Evolutionary conservation across 2,797 vertebrate species (phyloP), one percentile per base, ranked within the genome.

Genomic region (Intellagama lesueurii): DNA sequence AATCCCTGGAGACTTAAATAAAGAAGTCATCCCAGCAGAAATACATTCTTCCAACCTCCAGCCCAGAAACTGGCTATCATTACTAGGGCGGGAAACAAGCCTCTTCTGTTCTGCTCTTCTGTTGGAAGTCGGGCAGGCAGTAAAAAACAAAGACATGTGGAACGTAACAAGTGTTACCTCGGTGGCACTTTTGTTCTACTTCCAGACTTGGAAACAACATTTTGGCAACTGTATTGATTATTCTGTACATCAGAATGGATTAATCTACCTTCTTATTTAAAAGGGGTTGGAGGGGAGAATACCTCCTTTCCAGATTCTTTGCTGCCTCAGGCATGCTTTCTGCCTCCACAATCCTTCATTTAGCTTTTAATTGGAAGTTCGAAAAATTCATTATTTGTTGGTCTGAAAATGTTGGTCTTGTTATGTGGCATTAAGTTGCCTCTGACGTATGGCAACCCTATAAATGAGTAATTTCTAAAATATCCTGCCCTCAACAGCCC

Each of bases 1-100:
- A 56, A 87, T 76, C 73, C 87, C 32, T 85, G 52, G 64, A 90
- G 88, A 84, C 79, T 52, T 72, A 88, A 87, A 82, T 75, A 89
- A 88, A 69, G 75, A 89, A 49, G 64, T 83, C 76, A 72, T 78
- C 87, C 8, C 70, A 49, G 69, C 30, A 49, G 72, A 85, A 44
- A 84, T 52, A 52, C 79, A 49, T 47, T 88, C 76, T 92, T 75
- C 82, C 60, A 79, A 77, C 81, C 89, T 86, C 28, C 52, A 87
- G 64, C 35, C 1, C 32, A 17, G 49, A 73, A 91, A 81, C 32
- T 7, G 44, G 35, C 14, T 76, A 91, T 47, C 35, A 90, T 91
- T 90, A 76, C 47, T 40, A 66, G 75, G 22, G 86, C 5, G 72
- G 0, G 0, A 91, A 76, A 4, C 0, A 73, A 85, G 90, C 26